Conservation (phyloP, 1,140 invertebrate species). For the Bombus turneri region DNA sequence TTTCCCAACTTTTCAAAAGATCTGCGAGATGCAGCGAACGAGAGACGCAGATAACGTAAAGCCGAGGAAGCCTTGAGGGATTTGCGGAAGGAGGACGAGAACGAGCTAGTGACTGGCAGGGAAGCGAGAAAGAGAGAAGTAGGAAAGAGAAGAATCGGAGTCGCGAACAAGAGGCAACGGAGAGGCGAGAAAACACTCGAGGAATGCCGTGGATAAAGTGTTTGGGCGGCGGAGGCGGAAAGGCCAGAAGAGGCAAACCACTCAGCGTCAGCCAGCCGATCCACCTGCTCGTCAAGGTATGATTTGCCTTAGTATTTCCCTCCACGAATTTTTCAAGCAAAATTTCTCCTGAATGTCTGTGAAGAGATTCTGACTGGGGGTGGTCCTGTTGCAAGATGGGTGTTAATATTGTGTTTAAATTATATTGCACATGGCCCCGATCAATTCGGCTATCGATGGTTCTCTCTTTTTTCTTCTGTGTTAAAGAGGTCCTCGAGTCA, state of each 20-base stretch:
- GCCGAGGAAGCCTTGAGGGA: slow-evolving; percentile 38
- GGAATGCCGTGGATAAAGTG: slow-evolving; percentile 82
- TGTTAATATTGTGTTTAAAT: not conserved
- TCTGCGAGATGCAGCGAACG: slow-evolving; percentile 46
- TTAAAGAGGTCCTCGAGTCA: slow-evolving; percentile 34
- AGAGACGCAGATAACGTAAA: slow-evolving; percentile 43
- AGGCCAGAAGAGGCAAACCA: slow-evolving; percentile 78
- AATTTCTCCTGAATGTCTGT: no score
- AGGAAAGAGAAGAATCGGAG: slow-evolving; percentile 1
- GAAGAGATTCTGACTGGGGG: not conserved
- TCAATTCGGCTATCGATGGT: slow-evolving; percentile 30
- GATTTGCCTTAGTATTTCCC: slow-evolving; percentile 49
- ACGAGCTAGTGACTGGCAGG: not conserved
- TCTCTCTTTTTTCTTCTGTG: not conserved
- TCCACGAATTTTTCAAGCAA: slow-evolving; percentile 33
- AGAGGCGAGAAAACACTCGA: slow-evolving; percentile 64
- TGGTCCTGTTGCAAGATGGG: not conserved
- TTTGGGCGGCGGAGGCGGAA: slow-evolving; percentile 78
- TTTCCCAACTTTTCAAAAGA: not conserved
- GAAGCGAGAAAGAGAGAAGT: slow-evolving; percentile 21
- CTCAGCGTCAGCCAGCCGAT: slow-evolving; percentile 81
- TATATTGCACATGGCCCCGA: slow-evolving; percentile 48
- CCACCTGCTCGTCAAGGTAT: slow-evolving; percentile 81
- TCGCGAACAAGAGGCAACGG: slow-evolving; percentile 52
- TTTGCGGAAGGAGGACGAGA: slow-evolving; percentile 41